Evolutionary conservation across 2,797 vertebrate species (phyloP).

Genomic region (Gorsachius magnificus): DNA sequence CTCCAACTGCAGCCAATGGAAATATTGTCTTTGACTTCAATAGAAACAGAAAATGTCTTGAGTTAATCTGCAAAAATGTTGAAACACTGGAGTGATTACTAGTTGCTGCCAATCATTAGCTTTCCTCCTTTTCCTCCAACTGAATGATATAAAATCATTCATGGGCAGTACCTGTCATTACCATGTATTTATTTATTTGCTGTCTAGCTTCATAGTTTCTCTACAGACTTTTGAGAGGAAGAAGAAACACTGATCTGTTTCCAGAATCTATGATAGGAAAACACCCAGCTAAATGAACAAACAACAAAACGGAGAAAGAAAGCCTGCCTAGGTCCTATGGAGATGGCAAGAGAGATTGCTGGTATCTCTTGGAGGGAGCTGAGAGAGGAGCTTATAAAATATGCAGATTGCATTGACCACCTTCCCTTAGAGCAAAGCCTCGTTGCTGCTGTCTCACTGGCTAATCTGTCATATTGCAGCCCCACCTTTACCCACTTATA

Average conservation of each 20-base stretch:
- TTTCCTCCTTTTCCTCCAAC: not conserved
- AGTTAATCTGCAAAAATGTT: not conserved
- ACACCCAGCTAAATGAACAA: not conserved
- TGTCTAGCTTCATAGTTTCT: not conserved
- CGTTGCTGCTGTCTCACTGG: not conserved
- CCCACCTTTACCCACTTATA: not conserved
- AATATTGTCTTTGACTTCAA: conserved; percentile 11
- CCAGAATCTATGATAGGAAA: not conserved
- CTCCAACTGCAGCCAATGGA: not conserved
- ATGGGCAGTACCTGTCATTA: not conserved
- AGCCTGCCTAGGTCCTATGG: not conserved
- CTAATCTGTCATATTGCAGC: not conserved
- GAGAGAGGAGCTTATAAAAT: not conserved
- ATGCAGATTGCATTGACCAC: not conserved
- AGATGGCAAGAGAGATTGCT: not conserved
- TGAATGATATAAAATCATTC: not conserved
- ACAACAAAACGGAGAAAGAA: not conserved
- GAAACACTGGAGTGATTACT: not conserved
- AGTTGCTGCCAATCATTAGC: not conserved
- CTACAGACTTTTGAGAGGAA: not conserved
- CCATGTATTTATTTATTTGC: not conserved
- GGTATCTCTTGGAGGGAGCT: not conserved
- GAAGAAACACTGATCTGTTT: not conserved
- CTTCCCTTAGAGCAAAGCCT: not conserved
- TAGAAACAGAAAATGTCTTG: not conserved